A percentile compares a stretch with the other conserved stretches of the same genome.
Evolutionary conservation across 2,888 invertebrate genomes (phyloP).

Genomic region (Cosmopolites sordidus): DNA sequence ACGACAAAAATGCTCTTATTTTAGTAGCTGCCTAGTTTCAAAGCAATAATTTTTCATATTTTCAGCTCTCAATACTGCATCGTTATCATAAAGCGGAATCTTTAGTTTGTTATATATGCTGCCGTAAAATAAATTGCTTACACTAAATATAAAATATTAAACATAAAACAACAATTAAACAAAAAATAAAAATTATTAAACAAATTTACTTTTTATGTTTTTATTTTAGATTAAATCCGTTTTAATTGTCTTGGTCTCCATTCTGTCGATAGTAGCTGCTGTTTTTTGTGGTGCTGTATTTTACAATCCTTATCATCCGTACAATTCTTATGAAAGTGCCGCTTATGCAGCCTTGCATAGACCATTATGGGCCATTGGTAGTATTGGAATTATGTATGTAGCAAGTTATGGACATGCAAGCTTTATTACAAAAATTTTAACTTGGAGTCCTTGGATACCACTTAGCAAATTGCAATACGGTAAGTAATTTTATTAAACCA

Average conservation of each 20-base stretch:
- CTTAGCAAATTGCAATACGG: conserved; percentile 56
- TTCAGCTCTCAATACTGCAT: neutral
- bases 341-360: conserved; percentile 57
- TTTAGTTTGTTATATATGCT: too few relatives aligned
- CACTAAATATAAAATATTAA: too few relatives aligned
- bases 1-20: too few relatives aligned
- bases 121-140: too few relatives aligned
- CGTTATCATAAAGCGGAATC: too few relatives aligned
- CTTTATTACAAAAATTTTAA: conserved; percentile 47
- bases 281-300: conserved; percentile 53
- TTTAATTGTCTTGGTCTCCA: conserved; percentile 45
- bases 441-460: conserved; percentile 58
- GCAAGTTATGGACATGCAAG: conserved; percentile 52
- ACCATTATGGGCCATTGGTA: conserved; percentile 54
- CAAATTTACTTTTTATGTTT: too few relatives aligned
- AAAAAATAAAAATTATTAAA: too few relatives aligned
- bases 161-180: too few relatives aligned
- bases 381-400: conserved; percentile 51
- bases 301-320: conserved; percentile 51
- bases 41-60: too few relatives aligned
- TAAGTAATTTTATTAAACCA: too few relatives aligned
- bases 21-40: too few relatives aligned
- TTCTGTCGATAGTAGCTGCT: conserved; percentile 49
- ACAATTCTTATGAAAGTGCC: conserved; percentile 54
- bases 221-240: conserved; percentile 51